Evolutionary conservation across 2,113 vertebrate genomes (phyloP).

Genomic region (Bothrops jararaca): DNA sequence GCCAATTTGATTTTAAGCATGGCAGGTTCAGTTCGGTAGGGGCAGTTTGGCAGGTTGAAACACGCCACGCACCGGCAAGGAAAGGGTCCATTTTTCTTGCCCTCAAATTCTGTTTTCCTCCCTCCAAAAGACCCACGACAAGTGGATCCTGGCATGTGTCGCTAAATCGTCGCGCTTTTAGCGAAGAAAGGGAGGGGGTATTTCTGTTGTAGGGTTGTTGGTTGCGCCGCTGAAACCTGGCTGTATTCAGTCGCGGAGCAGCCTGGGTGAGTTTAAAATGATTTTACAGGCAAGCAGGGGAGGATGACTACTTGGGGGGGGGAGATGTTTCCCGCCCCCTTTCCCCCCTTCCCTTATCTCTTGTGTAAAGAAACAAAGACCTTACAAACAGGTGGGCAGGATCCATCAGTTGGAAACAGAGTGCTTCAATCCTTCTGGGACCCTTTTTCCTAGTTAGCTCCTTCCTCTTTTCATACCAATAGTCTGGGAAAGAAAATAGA

Average conservation of each 20-base stretch:
- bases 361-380: not conserved
- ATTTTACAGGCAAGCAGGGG: too few species aligned
- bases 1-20: not conserved
- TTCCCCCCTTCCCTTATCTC: not conserved
- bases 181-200: rapidly evolving
- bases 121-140: not conserved
- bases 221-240: too few species aligned
- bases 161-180: not conserved
- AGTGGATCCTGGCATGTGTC: not conserved
- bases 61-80: not conserved
- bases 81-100: not conserved
- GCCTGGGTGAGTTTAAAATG: not conserved
- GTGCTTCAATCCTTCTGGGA: not conserved
- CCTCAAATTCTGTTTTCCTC: not conserved
- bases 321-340: too few species aligned
- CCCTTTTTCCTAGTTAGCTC: not conserved
- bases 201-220: not conserved
- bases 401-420: not conserved
- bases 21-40: not conserved
- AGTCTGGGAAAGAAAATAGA: not conserved
- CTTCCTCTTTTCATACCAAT: not conserved
- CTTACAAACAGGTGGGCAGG: too few species aligned
- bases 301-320: too few species aligned
- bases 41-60: not conserved
- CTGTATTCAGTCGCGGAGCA: not conserved